phyloP scores from a whole-genome alignment of 2,113 vertebrate species.

The Podarcis muralis region DNA sequence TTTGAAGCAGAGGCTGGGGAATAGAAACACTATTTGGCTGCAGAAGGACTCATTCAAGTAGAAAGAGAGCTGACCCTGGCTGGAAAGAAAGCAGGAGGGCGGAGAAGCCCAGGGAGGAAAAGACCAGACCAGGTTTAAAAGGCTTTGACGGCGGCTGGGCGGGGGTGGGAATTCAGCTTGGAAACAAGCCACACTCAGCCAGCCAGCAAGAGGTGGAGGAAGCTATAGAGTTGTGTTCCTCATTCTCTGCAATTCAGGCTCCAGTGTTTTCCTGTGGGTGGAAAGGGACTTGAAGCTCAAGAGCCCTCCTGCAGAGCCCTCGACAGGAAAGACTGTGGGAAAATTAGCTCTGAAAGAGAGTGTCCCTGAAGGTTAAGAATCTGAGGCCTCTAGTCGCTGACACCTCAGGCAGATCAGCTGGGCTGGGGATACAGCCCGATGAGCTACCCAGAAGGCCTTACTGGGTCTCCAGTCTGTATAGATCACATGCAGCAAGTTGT shows the following conservation, averaged over 20 bases:
- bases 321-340: neutral
- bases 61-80: neutral
- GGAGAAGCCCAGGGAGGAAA: neutral
- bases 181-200: neutral
- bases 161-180: no score
- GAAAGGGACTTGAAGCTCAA: neutral
- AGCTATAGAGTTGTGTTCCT: neutral
- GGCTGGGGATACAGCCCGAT: neutral
- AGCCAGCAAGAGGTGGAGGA: no score
- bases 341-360: neutral
- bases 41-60: no score
- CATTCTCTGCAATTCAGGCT: neutral
- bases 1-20: neutral
- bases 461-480: neutral
- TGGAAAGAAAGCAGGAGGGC: no score
- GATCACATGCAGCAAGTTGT: no score
- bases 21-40: neutral
- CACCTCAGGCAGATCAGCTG: neutral
- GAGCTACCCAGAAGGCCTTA: neutral
- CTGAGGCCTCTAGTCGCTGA: neutral
- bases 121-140: neutral
- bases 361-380: neutral
- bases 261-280: neutral
- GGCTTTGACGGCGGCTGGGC: no score
- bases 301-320: neutral